Conservation (phyloP, 1,140 invertebrate species). For the Zaprionus inermis region DNA sequence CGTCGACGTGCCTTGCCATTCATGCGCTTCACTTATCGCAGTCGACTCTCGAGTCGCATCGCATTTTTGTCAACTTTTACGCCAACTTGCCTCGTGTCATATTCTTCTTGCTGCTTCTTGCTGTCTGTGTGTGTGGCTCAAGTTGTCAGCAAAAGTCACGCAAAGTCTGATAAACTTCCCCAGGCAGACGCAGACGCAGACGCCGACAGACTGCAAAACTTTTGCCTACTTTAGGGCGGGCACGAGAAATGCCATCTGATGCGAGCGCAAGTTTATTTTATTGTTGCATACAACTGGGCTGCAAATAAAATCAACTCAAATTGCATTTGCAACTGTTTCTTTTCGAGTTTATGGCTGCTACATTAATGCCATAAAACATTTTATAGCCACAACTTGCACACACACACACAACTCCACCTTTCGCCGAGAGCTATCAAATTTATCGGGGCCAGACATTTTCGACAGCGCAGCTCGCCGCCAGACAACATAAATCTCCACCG, state of each 20-base stretch:
- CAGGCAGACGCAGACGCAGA: constrained; percentile 45
- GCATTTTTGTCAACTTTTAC: constrained; percentile 59
- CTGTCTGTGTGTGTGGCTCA: constrained; percentile 49
- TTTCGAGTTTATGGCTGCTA: background rate
- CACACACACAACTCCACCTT: constrained; percentile 51
- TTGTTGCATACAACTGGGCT: constrained; percentile 15
- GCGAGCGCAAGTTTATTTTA: constrained; percentile 57
- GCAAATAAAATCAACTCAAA: constrained; percentile 68
- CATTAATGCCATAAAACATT: constrained; percentile 63
- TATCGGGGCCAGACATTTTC: constrained; percentile 55
- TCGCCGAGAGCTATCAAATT: constrained; percentile 54
- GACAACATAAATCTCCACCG: constrained; percentile 69
- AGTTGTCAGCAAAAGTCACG: constrained; percentile 77
- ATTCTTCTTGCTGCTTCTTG: constrained; percentile 29
- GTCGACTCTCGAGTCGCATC: constrained; percentile 35
- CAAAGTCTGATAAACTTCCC: constrained; percentile 79
- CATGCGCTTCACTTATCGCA: constrained; percentile 63
- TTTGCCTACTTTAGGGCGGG: constrained; percentile 64
- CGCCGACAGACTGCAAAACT: constrained; percentile 3
- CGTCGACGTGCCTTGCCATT: constrained; percentile 41
- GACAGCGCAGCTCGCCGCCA: constrained; percentile 31
- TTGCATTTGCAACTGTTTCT: constrained; percentile 55
- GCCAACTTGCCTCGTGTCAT: constrained; percentile 52
- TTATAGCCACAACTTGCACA: constrained; percentile 38
- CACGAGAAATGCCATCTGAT: constrained; percentile 18